Conservation (phyloP, 2,113 vertebrate species). For the Tragelaphus imberbis region DNA sequence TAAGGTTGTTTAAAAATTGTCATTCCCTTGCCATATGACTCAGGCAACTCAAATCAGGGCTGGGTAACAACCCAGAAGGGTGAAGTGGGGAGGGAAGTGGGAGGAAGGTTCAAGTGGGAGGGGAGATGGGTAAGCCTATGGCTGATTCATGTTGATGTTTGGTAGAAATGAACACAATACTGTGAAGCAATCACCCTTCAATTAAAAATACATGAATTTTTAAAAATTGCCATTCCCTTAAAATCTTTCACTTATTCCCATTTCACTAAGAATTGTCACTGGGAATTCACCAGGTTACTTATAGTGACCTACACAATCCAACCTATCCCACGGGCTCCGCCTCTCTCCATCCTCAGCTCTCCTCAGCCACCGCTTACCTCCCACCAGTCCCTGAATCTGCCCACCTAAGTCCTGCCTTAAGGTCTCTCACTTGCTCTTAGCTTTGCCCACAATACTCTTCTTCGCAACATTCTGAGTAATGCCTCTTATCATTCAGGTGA, state of each 20-base stretch:
- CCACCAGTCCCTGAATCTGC: neutral
- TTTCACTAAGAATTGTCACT: neutral
- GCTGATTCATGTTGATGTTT: neutral
- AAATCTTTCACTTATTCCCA: neutral
- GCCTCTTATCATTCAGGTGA: neutral
- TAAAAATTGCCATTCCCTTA: neutral
- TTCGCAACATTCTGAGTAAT: neutral
- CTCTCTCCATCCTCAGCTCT: neutral
- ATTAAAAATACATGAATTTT: neutral
- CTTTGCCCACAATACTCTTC: neutral
- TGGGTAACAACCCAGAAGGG: neutral
- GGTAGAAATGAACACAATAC: neutral
- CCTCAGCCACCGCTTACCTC: neutral
- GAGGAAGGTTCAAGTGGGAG: neutral
- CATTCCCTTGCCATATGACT: neutral
- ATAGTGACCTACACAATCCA: neutral
- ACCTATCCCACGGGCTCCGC: neutral
- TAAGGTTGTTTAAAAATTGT: neutral
- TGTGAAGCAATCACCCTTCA: neutral
- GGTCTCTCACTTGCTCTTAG: neutral
- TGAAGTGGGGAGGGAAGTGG: neutral
- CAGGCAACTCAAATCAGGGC: neutral
- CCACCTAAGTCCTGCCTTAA: neutral
- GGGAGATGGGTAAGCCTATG: neutral
- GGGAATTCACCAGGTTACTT: neutral